Base-by-base conservation (phyloP, 64 coral and sea anemone genomes). In the Porites australiensis region DNA sequence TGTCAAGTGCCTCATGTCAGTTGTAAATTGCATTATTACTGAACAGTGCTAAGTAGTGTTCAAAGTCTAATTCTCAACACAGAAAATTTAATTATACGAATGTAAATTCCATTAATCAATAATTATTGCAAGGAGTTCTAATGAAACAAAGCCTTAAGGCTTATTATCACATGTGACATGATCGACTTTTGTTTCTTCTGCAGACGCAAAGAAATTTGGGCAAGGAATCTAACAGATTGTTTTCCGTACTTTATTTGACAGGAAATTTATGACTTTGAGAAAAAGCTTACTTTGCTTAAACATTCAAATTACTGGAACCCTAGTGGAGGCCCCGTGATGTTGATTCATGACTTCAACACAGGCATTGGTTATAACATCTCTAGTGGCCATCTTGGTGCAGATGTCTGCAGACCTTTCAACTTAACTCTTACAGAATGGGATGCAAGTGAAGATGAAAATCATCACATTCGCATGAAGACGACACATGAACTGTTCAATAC, bases 221-320 rank as follows among this genome's bases (percentile, higher is more conserved):
- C 58, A 7, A 2, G 58, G 58, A 70, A 0, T 37, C 75, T 9
- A 44, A 15, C 14, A 15, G 13, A 16, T 57, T 61, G 16, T 4
- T 2, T 61, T 18, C 18, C 10, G 64, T 43, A 75, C 67, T 90
- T 58, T 77, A 12, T 55, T 2, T 70, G 43, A 22, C 67, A 97
- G 95, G 95, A 97, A 91, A 83, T 76, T 44, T 97, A 94, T 61
- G 95, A 97, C 37, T 43, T 89, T 50, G 86, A 84, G 53, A 89
- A 89, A 20, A 97, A 88, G 22, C 77, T 97, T 16, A 62, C 58
- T 51, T 44, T 70, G 64, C 16, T 72, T 18, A 58, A 77, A 61
- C 52, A 49, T 77, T 75, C 60, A 59, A 27, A 75, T 16, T 69
- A 19, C 48, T 44, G 48, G n/a, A 74, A 68, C 0, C 43, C 50